Conservation (phyloP, 2,888 invertebrate species). For the Tethea ocularis region DNA sequence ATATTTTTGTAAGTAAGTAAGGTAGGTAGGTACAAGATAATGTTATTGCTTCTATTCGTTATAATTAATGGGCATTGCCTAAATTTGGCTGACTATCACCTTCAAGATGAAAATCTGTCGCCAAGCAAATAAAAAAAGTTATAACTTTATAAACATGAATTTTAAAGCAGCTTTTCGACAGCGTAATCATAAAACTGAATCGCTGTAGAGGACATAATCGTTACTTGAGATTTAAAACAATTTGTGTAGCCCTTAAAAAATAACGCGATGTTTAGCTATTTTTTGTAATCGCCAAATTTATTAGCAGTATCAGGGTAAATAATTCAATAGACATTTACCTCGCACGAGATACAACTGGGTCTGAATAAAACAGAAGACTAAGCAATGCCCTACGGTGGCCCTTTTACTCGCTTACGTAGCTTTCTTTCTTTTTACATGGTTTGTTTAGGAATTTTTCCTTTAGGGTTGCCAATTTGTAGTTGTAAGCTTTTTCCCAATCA, state of each 20-base stretch:
- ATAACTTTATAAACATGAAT: too few relatives aligned
- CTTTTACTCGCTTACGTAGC: conserved; percentile 32
- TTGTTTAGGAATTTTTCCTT: conserved; percentile 32
- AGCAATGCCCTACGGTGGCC: conserved; percentile 30
- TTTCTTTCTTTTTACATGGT: conserved; percentile 30
- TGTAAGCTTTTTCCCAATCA: background rate
- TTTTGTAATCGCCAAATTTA: background rate
- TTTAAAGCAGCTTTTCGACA: background rate
- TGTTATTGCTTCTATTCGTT: too few relatives aligned
- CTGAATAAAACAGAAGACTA: conserved; percentile 49
- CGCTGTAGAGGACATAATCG: background rate
- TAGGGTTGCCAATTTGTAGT: conserved; percentile 26
- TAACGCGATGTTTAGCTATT: background rate
- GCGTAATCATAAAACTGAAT: background rate
- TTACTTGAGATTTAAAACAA: conserved; percentile 3
- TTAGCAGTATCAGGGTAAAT: conserved; percentile 9
- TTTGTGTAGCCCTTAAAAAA: background rate
- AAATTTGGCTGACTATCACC: too few relatives aligned
- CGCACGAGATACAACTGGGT: conserved; percentile 8
- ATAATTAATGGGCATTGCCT: too few relatives aligned
- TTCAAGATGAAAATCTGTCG: too few relatives aligned
- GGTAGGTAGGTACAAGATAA: too few relatives aligned
- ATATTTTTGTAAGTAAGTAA: too few relatives aligned
- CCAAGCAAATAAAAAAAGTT: too few relatives aligned
- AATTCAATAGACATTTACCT: conserved; percentile 11